Conservation (phyloP, 2,797 vertebrate species). For the Tadarida brasiliensis region DNA sequence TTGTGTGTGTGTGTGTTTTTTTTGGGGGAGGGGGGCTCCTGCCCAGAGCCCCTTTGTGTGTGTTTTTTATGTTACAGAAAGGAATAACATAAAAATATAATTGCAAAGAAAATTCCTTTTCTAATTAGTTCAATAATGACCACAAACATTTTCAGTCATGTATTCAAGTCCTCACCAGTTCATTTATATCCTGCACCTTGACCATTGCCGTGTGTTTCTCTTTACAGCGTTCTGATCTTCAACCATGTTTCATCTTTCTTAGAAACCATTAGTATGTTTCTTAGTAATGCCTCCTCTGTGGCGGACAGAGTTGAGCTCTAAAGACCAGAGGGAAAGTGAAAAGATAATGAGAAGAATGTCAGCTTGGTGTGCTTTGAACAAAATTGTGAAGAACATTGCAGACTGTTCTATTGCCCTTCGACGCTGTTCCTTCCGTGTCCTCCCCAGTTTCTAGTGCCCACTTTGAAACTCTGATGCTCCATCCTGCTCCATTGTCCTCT, state of each 20-base stretch:
- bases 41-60: too few relatives aligned
- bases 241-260: background rate
- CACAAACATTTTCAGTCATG: background rate
- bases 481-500: too few relatives aligned
- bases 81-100: background rate
- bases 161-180: background rate
- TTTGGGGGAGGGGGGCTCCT: too few relatives aligned
- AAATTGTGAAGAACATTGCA: background rate
- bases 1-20: background rate
- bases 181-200: background rate
- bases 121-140: background rate
- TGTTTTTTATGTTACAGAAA: background rate
- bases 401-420: background rate
- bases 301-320: background rate
- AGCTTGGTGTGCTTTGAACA: background rate
- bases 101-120: background rate
- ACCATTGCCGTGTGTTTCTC: background rate
- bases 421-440: fast-evolving
- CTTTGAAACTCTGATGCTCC: background rate
- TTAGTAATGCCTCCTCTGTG: background rate
- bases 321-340: background rate
- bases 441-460: background rate
- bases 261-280: background rate
- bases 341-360: background rate
- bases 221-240: background rate